Evolutionary conservation across 2,888 invertebrate genomes (phyloP).

Genomic region (Chrysomela aeneicollis): DNA sequence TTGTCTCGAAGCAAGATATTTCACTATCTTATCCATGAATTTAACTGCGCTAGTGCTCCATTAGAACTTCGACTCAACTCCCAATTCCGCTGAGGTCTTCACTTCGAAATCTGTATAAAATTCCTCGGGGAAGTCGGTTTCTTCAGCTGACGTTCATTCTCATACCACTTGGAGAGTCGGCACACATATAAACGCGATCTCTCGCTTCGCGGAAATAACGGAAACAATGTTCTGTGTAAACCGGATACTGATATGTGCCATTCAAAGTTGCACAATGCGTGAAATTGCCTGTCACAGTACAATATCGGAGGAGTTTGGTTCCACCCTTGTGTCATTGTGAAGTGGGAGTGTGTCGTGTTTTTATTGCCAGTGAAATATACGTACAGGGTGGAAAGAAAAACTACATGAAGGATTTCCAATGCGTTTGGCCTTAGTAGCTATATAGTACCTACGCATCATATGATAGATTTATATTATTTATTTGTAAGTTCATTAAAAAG

Average conservation of each 20-base stretch:
- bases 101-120: neutral
- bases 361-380: no score
- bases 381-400: no score
- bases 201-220: neutral
- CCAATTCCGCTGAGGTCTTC: no score
- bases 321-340: neutral
- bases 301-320: neutral
- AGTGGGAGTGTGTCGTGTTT: neutral
- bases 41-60: no score
- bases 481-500: no score
- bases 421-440: no score
- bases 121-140: neutral
- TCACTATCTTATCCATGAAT: no score
- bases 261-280: conserved; percentile 6
- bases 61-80: no score
- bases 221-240: neutral
- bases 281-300: conserved; percentile 5
- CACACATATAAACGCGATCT: neutral
- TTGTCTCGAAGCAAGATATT: no score
- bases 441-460: no score
- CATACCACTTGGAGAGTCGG: neutral
- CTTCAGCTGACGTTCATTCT: neutral
- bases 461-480: no score
- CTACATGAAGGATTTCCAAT: no score
- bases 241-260: conserved; percentile 11